These are phyloP conservation scores for Crypturellus tataupa DNA, from an alignment of 2,797 vertebrate genomes.

Conservation along the genomic window DNA sequence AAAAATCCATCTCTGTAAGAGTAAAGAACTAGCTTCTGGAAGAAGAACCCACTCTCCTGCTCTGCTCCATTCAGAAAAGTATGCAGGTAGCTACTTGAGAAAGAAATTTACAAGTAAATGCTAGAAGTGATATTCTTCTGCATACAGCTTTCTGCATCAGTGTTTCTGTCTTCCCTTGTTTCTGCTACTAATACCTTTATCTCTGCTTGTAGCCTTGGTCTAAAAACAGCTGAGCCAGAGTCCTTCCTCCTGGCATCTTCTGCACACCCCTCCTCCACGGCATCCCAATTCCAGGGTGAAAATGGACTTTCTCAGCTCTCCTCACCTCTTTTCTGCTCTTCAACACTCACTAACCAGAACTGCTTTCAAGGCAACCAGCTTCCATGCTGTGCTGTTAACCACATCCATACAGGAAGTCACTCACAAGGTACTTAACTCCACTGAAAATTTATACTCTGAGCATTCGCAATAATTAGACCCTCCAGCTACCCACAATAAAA, in stretches of 20 bases:
- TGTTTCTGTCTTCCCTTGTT: background rate
- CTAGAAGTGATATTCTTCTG: fast-evolving
- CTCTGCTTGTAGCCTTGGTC: background rate
- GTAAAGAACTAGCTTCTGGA: background rate
- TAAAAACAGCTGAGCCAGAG: background rate
- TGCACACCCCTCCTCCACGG: background rate
- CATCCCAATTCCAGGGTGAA: background rate
- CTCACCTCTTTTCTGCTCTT: background rate
- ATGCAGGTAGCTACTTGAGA: background rate
- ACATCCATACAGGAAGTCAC: background rate
- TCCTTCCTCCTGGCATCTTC: background rate
- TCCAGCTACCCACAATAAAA: background rate
- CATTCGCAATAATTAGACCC: background rate
- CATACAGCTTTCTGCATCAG: background rate
- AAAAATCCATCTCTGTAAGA: background rate
- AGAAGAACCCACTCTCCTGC: background rate
- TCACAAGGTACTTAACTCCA: background rate
- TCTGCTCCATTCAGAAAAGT: background rate
- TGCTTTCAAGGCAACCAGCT: background rate
- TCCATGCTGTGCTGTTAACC: background rate
- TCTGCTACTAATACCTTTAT: background rate
- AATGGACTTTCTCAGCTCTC: background rate
- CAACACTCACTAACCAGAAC: background rate
- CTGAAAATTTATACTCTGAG: background rate
- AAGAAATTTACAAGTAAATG: background rate